These are phyloP conservation scores for Hoplodrina ambigua DNA, from an alignment of 2,888 invertebrate genomes.

Conservation along the genomic window DNA sequence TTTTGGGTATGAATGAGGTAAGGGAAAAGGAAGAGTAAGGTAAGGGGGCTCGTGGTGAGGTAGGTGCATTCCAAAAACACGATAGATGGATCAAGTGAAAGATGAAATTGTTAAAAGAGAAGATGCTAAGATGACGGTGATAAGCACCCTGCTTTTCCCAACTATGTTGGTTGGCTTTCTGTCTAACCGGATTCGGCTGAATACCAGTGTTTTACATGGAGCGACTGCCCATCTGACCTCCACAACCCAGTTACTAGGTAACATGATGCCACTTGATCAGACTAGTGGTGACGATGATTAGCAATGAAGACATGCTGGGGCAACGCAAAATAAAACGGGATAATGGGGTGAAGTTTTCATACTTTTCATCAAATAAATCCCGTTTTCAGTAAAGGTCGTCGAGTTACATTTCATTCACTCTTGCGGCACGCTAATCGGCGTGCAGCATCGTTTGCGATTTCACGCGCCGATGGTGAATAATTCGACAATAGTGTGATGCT, in stretches of 20 bases:
- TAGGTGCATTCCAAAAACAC: too few relatives aligned
- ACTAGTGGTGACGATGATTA: too few relatives aligned
- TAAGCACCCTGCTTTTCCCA: too few relatives aligned
- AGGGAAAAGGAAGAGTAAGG: not conserved
- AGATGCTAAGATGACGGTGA: not conserved
- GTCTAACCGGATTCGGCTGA: too few relatives aligned
- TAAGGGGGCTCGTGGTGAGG: too few relatives aligned
- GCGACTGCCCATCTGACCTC: too few relatives aligned
- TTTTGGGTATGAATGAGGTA: too few relatives aligned
- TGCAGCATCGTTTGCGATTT: slow-evolving; percentile 54
- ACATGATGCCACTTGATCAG: too few relatives aligned
- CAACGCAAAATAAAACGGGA: not conserved
- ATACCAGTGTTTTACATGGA: too few relatives aligned
- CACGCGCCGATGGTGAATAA: slow-evolving; percentile 57
- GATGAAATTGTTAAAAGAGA: not conserved
- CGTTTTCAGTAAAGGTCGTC: not conserved
- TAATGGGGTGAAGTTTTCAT: not conserved
- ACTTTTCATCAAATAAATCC: not conserved
- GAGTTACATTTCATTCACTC: slow-evolving; percentile 44
- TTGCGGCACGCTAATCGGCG: slow-evolving; percentile 46
- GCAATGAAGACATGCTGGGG: not conserved
- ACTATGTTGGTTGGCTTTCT: too few relatives aligned
- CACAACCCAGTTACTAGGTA: too few relatives aligned
- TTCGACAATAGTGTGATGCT: slow-evolving; percentile 51
- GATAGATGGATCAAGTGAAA: not conserved